Evolutionary conservation across 2,888 invertebrate genomes (phyloP), one percentile per base, ranked within the genome.

Genomic region (Agrilus biguttatus): DNA sequence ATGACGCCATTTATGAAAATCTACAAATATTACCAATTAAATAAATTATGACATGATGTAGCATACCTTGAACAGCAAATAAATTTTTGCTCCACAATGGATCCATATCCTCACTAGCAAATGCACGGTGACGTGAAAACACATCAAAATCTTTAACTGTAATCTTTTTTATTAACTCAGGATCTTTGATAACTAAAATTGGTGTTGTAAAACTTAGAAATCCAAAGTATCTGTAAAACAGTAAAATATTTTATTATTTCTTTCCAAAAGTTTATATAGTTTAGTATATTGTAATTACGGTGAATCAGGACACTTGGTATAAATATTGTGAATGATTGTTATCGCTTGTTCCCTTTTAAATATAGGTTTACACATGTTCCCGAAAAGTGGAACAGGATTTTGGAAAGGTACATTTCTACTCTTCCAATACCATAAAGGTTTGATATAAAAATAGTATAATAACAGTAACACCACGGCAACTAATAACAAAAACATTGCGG

Each of bases 101-200:
- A 35, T 50, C 49, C 8, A 41, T 10, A 6, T 46, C 45, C 42
- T 40, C 45, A 14, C 35, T 0, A 53, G 54, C 23, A 8, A 45
- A 36, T 2, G n/a, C 19, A 12, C 36, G 21, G 43, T 54, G 60
- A 39, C 59, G 52, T 6, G 48, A 37, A 42, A 59, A 55, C 38
- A 47, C 42, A 23, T 53, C 53, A 37, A 54, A 54, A 37, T 51
- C 47, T 32, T 52, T 51, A 8, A 53, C 46, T 8, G 46, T 45
- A 5, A 62, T 39, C 1, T 53, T 48, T 40, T 54, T 60, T 12
- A 63, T 56, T 14, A 63, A 34, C 4, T 62, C 56, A 0, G 59
- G 57, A 39, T 62, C 61, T 5, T 53, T 52, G 0, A 64, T 7
- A 2, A 63, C 1, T 8, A 59, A 8, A 0, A 44, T 28, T 1